These are phyloP conservation scores for Loriculus beryllinus DNA, from an alignment of 2,797 vertebrate species.

Conservation along the genomic window DNA sequence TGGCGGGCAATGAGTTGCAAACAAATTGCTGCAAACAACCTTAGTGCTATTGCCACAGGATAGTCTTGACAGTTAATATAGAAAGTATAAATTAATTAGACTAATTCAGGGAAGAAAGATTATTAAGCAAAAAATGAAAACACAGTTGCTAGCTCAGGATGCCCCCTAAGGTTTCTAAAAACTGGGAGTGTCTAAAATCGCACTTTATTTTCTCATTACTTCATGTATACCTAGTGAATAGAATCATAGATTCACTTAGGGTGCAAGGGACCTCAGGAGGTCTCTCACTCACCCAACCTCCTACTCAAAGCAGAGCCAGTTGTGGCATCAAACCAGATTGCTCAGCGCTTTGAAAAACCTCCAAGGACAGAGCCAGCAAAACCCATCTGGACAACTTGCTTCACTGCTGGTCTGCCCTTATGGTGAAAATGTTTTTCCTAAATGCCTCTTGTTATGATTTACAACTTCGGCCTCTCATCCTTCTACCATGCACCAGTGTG, in stretches of 20 bases:
- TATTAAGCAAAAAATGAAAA: not conserved
- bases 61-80: not conserved
- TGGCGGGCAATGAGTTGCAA: not conserved
- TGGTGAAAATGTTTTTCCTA: not conserved
- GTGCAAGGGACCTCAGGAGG: not conserved
- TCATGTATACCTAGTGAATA: not conserved
- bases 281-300: not conserved
- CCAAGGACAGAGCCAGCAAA: not conserved
- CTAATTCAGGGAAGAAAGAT: not conserved
- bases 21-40: not conserved
- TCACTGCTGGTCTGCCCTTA: not conserved
- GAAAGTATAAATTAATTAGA: not conserved
- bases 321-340: not conserved
- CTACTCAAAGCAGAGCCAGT: not conserved
- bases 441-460: not conserved
- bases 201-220: not conserved
- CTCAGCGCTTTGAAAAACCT: not conserved
- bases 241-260: not conserved
- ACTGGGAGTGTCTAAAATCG: not conserved
- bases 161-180: not conserved
- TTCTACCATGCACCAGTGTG: not conserved
- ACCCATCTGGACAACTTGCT: not conserved
- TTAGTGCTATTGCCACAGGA: not conserved
- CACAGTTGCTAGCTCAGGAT: not conserved
- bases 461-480: fast-evolving